Evolutionary conservation across 2,797 vertebrate genomes (phyloP), one percentile per base, ranked within the genome.

Genomic region (Ptychobarbus kaznakovi): DNA sequence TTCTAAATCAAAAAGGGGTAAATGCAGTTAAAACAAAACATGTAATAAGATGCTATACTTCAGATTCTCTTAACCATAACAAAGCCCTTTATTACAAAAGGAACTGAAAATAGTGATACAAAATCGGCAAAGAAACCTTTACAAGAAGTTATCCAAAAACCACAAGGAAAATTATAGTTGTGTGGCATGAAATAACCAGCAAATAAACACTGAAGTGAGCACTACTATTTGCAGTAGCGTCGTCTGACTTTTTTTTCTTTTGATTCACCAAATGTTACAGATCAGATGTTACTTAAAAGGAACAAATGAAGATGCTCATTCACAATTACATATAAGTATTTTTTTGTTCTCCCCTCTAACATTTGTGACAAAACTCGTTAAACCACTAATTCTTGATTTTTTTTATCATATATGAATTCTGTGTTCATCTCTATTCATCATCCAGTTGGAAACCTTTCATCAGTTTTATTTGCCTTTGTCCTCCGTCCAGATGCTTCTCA

Each of bases 1-100:
- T 35, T 66, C 32, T 32, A 32, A 32, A 35, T 35, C 7, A 35
- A 65, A 66, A 18, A 7, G 1, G 15, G 28, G 28, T 35, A 66
- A 66, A 25, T 61, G 58, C 58, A 61, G 10, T 61, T 4, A 53
- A 61, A 11, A n/a, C 22, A 32, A 66, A 66, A 66, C 15, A 66
- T 1, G 28, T 9, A 35, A 66, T 66, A 66, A 66, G 28, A 35
- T 7, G 15, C 15, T 18, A 66, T 16, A 35, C 63, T 66, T 68
- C 40, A 61, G 38, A 63, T 78, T 61, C 53, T 32, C 81, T 66
- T 75, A 66, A 83, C 8, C 82, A 75, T 83, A 49, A 75, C 28
- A 76, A 83, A 83, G 61, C 73, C 61, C 61, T 83, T 83, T 83
- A 83, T 76, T 80, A 40, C 38, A 66, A 83, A 83, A 83, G 61